Conservation (phyloP, 2,888 invertebrate genomes). For the Drosophila gaucha region DNA sequence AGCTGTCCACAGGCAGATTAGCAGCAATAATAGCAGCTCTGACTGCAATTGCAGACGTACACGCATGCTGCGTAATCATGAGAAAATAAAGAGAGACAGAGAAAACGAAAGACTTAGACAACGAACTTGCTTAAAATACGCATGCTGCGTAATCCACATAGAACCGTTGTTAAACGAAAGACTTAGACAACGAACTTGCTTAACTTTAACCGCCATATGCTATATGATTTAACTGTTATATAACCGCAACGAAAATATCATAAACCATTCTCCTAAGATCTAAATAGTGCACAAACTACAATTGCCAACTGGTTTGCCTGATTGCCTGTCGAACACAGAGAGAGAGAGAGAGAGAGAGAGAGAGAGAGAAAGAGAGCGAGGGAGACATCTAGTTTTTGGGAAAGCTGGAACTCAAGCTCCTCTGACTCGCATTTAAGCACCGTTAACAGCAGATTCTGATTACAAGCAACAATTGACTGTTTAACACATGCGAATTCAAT, state of each 20-base stretch:
- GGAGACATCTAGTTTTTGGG: constrained; percentile 33
- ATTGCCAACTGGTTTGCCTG: constrained; percentile 49
- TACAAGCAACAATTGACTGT: constrained; percentile 21
- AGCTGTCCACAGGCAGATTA: constrained; percentile 38
- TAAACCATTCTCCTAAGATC: constrained; percentile 9
- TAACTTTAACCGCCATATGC: constrained; percentile 14
- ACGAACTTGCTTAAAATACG: constrained; percentile 33
- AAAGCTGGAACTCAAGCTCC: constrained; percentile 41
- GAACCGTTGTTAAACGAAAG: not conserved
- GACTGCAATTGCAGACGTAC: constrained; percentile 16
- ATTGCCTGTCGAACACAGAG: constrained; percentile 35
- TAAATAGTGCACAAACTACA: constrained; percentile 8
- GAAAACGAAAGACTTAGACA: constrained; percentile 63
- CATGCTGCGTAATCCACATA: too few species aligned
- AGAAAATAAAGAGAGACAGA: not conserved
- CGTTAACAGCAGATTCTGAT: constrained; percentile 56
- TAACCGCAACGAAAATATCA: constrained; percentile 50
- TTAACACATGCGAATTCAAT: constrained; percentile 22
- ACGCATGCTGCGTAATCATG: constrained; percentile 44
- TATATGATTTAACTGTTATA: constrained; percentile 69
- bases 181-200: constrained; percentile 2
- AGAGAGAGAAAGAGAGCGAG: constrained; percentile 3
- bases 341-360: not conserved
- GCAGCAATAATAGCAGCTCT: constrained; percentile 29
- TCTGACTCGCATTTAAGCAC: constrained; percentile 33